Percentiles rank a stretch among this genome's conserved stretches.
Conservation (phyloP, 2,113 vertebrate genomes). For the Thamnophis sirtalis region DNA sequence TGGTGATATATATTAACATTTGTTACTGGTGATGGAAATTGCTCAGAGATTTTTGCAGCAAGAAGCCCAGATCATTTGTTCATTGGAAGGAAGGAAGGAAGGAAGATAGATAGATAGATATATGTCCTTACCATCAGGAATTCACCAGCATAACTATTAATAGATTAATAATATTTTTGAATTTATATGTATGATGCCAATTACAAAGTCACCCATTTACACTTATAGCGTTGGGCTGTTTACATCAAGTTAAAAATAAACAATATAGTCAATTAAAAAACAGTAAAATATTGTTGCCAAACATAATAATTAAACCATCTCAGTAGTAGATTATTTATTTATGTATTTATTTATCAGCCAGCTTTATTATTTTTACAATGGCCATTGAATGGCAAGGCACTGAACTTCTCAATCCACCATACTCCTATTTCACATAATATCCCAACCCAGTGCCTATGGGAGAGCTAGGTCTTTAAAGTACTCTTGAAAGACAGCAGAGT, state of each 20-base stretch:
- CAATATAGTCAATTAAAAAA: neutral
- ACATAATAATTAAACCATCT: neutral
- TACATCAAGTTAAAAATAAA: neutral
- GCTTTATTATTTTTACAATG: neutral
- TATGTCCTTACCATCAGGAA: neutral
- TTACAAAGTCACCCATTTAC: neutral
- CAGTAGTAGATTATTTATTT: neutral
- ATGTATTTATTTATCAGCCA: neutral
- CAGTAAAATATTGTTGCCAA: neutral
- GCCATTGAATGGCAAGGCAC: neutral
- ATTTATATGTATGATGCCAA: neutral
- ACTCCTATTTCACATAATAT: neutral
- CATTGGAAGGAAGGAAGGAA: neutral
- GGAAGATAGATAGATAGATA: too few species aligned
- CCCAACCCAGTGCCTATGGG: neutral
- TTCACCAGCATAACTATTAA: neutral
- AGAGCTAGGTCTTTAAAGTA: neutral
- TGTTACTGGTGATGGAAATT: neutral
- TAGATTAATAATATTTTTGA: neutral
- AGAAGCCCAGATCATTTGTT: neutral
- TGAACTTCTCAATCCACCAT: neutral
- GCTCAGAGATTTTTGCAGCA: neutral
- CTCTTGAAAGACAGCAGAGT: neutral
- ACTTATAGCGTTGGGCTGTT: neutral
- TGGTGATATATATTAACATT: neutral